Evolutionary conservation across 2,113 vertebrate species (phyloP).

Genomic region (Numida meleagris): DNA sequence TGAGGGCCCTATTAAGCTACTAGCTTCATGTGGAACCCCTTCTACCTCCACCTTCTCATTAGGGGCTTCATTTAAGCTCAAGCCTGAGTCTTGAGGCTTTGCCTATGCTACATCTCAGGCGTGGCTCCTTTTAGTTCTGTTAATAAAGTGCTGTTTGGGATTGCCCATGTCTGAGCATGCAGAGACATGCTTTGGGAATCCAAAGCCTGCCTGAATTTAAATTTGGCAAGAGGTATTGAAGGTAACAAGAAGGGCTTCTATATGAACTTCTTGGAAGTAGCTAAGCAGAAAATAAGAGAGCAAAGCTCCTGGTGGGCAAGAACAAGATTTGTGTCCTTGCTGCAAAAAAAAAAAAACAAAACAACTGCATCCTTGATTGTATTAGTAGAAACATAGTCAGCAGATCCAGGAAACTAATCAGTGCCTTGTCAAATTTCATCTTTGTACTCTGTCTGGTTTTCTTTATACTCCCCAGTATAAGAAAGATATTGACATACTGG

Average conservation of each 20-base stretch:
- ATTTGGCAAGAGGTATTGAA: background rate
- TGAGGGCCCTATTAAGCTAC: background rate
- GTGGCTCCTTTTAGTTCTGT: background rate
- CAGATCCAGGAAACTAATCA: background rate
- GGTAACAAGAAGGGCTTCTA: background rate
- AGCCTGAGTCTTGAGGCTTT: background rate
- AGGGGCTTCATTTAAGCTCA: background rate
- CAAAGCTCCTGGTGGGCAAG: background rate
- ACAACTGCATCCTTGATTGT: background rate
- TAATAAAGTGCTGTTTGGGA: background rate
- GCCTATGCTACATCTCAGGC: background rate
- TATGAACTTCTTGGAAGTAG: background rate
- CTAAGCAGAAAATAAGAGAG: background rate
- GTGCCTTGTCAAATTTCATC: background rate
- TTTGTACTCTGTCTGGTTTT: background rate
- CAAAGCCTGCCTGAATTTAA: background rate
- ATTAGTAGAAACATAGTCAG: background rate
- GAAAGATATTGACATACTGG: background rate
- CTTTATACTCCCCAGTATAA: background rate
- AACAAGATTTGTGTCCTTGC: background rate
- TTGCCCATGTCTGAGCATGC: background rate
- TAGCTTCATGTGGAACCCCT: background rate
- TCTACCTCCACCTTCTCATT: fast-evolving
- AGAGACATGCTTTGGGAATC: background rate
- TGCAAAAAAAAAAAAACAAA: background rate